Base-by-base conservation (phyloP, 1,140 invertebrate species). In the Euglossa dilemma region DNA sequence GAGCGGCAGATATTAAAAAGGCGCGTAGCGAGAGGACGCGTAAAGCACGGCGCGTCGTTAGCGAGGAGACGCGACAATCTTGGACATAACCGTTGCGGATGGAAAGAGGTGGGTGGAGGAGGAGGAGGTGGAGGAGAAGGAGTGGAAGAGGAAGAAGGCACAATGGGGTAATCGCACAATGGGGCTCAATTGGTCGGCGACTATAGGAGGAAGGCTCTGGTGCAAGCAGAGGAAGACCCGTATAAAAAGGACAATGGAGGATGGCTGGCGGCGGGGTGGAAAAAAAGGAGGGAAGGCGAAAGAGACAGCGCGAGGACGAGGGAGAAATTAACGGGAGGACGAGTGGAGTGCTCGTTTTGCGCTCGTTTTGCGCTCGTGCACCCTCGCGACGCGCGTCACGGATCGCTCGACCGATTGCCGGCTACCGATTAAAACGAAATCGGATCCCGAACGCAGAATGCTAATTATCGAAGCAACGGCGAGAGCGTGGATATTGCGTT, bases 81-180 rank as follows among this genome's bases (percentile, higher is more conserved):
- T 87, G 86, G 63, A 80, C 85, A 73, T 61, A 54, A 67, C 66
- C 75, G 57, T 36, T 5, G 18, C 74, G 63, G 82, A 74, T 61
- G 28, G 57, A 50, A 12, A 59, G 57, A 74, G 71, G 56, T 18
- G 11, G 0, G 69, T 54, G 71, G 71, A 72, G 59, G 56, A 36
- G 52, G 81, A 83, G 66, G 86, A 63, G 59, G 61, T 2, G 57
- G 63, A 45, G 64, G 67, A 64, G 56, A 36, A 52, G 81, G 78
- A 1, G 69, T 63, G 43, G 71, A 72, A 59, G 56, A 36, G 52
- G 76, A 83, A 71, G 86, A 63, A 64, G 61, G 57, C 73, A 88
- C 86, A 88, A 88, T 88, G 47, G 83, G 83, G 59, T 86, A 85
- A 79, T 79, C 73, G 84, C 52, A 88, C 85, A 87, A 88, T 88